These are phyloP conservation scores for Sphinx pinastri DNA, from an alignment of 2,888 invertebrate genomes.

Conservation along the genomic window DNA sequence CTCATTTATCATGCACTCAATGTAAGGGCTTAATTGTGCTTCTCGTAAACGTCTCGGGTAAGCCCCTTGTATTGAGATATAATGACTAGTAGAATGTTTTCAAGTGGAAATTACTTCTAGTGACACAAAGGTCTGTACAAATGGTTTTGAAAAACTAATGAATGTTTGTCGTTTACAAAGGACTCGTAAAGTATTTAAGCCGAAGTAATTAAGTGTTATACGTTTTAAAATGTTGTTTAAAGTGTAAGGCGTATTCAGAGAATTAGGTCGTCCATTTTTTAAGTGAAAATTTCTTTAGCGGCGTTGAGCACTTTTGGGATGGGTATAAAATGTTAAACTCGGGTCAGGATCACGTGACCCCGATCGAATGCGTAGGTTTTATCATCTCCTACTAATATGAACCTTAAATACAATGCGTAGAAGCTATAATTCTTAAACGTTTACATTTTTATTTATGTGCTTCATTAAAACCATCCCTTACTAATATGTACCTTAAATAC, in stretches of 20 bases:
- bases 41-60: constrained; percentile 21
- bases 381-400: too few relatives aligned
- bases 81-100: constrained; percentile 19
- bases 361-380: too few relatives aligned
- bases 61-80: constrained; percentile 19
- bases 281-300: too few relatives aligned
- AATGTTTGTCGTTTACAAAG: background rate
- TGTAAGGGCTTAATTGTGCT: constrained; percentile 27
- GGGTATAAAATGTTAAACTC: too few relatives aligned
- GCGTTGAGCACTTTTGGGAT: too few relatives aligned
- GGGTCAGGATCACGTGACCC: too few relatives aligned
- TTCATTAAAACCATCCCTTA: too few relatives aligned
- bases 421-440: too few relatives aligned
- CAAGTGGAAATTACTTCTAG: background rate
- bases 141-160: background rate
- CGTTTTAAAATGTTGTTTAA: background rate
- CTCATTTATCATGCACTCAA: constrained; percentile 27
- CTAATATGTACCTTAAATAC: too few relatives aligned
- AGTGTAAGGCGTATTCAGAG: background rate
- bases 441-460: too few relatives aligned
- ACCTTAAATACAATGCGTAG: too few relatives aligned
- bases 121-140: background rate
- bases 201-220: background rate
- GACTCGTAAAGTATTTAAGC: background rate
- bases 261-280: too few relatives aligned